phyloP scores from a whole-genome alignment of 1,140 invertebrate genomes.

The Bradysia coprophila region DNA sequence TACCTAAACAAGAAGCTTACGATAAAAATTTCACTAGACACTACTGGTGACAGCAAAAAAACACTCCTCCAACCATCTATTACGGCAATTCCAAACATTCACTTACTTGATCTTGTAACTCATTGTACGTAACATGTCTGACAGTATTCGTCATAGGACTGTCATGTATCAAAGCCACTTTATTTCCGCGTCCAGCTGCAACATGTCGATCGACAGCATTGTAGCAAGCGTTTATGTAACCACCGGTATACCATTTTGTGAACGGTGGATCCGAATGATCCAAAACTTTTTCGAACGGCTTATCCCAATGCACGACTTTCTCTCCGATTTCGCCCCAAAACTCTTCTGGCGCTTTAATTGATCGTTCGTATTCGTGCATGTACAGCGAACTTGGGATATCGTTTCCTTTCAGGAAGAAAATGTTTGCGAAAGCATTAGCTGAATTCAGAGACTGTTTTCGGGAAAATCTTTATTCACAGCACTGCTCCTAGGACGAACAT shows the following conservation, averaged over 20 bases:
- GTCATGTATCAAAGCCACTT: slow-evolving; percentile 74
- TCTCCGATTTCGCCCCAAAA: slow-evolving; percentile 70
- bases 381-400: no score
- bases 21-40: slow-evolving; percentile 2
- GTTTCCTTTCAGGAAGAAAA: no score
- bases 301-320: slow-evolving; percentile 55
- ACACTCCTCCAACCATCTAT: no score
- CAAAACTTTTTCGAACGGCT: slow-evolving; percentile 60
- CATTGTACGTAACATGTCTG: slow-evolving; percentile 56
- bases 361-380: slow-evolving; percentile 41
- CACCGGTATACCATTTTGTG: slow-evolving; percentile 78
- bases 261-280: slow-evolving; percentile 70
- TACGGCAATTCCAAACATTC: no score
- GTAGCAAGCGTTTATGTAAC: slow-evolving; percentile 81
- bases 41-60: no score
- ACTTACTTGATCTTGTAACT: slow-evolving; percentile 55
- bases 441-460: no score
- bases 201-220: slow-evolving; percentile 86
- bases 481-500: no score
- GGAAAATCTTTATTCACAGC: no score
- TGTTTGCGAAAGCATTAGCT: no score
- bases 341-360: slow-evolving; percentile 57
- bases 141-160: slow-evolving; percentile 65
- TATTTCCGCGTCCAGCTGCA: slow-evolving; percentile 50
- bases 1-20: slow-evolving; percentile 29